Base-by-base conservation (phyloP, 2,113 vertebrate genomes). In the Prietella phreatophila region DNA sequence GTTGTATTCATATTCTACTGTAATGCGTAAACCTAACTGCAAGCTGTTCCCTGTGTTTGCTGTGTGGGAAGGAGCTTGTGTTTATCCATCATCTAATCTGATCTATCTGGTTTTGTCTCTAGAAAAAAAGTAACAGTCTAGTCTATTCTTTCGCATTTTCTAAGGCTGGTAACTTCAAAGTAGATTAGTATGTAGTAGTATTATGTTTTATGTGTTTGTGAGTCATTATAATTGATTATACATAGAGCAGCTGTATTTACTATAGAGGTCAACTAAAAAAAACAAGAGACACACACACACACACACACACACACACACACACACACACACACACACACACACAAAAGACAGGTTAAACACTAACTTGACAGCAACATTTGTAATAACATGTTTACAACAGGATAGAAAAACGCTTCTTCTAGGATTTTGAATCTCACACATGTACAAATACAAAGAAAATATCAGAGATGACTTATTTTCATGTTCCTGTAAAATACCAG, bases 1-100 rank as follows among this genome's bases (percentile, higher is more conserved):
- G 2, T 33, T 69, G 30, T 69, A 7, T 15, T 69, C 14, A 33
- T 33, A 9, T 47, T 78, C 33, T 33, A 50, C 63, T 65, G 60
- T 60, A 39, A 76, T 27, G 76, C 53, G 15, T 13, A 27, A 79
- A 47, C 27, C 47, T 83, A 50, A 81, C 50, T 47, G 47, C 20
- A 27, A 25, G 58, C 33, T 36, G 65, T n/a, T 61, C 8, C 30
- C 85, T 83, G 73, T 81, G 82, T 84, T 83, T 89, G 88, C n/a
- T 84, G 39, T 81, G 83, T 80, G 55, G 71, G 84, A 76, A 39
- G 25, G 67, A 33, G 53, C 8, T 39, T 55, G 47, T 39, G 82
- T 73, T 87, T 17, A 69, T 69, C 65, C 65, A 69, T 33, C 65
- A 17, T 69, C 65, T 33, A 30, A 69, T 86, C 27, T n/a, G 14